Base-by-base conservation (phyloP, 2,113 vertebrate species). In the Bubo blakistoni region DNA sequence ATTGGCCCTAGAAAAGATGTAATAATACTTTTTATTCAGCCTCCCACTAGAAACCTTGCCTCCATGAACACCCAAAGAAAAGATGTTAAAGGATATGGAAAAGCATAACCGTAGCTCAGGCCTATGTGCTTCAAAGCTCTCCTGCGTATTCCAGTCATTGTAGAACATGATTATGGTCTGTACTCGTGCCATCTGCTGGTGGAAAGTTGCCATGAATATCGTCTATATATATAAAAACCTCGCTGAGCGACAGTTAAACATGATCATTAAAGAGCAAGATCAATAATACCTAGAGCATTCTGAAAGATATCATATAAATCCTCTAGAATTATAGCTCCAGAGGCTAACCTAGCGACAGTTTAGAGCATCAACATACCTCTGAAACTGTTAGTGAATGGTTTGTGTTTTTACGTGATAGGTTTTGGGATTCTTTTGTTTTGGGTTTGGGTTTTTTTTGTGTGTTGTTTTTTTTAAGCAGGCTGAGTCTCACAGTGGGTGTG, bases 131-230 rank as follows among this genome's bases (percentile, higher is more conserved):
- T n/a, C 54, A 5, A 4, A 54, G 78, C 34, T 8, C 46, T 63
- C 22, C 55, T 16, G 65, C 30, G 34, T 1, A 0, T 38, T n/a
- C 10, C 36, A 12, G 19, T 4, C 11, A 17, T 2, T 2, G 16
- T 17, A 7, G 67, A 38, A 30, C 58, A 10, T 3, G 47, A 13
- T 30, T 16, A 2, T 3, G 32, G 71, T 30, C 88, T 44, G 10
- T 47, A 11, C 17, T 65, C 7, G 1, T 49, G 96, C 96, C 96
- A 94, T 84, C 96, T 97, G 94, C 95, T 71, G 94, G 92, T 49
- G 44, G 22, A 46, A 63, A 57, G 55, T 16, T 51, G 76, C 63
- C 63, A 21, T 7, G 19, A 55, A 7, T 46, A 13, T 32, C 7
- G 0, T 38, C 63, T 19, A 5, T 1, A 7, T 9, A 44, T 36